These are phyloP conservation scores for Machimus atricapillus DNA, from an alignment of 2,888 invertebrate species.

Conservation along the genomic window DNA sequence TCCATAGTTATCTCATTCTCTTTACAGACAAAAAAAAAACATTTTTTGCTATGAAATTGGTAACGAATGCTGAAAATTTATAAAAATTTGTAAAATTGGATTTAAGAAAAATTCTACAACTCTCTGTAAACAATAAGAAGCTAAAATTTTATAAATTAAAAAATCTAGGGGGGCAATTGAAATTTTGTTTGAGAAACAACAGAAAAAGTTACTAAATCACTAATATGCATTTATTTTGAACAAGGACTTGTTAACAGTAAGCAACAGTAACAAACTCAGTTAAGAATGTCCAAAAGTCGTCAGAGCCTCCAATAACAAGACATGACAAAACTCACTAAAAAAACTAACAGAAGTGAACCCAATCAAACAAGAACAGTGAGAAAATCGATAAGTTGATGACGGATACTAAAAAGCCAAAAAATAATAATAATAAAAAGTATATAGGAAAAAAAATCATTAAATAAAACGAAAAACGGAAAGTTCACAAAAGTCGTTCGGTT, in stretches of 20 bases:
- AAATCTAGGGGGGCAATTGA: neutral
- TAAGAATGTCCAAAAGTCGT: slow-evolving; percentile 25
- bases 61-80: neutral
- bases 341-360: slow-evolving; percentile 30
- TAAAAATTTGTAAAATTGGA: neutral
- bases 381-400: neutral
- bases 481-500: neutral
- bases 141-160: slow-evolving; percentile 16
- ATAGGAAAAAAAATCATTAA: neutral
- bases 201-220: slow-evolving; percentile 13
- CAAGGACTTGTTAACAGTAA: slow-evolving; percentile 29
- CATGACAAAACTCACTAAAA: slow-evolving; percentile 36
- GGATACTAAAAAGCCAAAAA: slow-evolving; percentile 6
- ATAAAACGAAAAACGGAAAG: neutral
- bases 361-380: slow-evolving; percentile 28
- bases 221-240: slow-evolving; percentile 21
- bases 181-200: slow-evolving; percentile 8
- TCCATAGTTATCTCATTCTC: neutral
- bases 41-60: neutral
- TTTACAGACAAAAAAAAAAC: neutral
- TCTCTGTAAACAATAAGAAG: slow-evolving; percentile 1
- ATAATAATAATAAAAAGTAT: neutral
- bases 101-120: neutral
- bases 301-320: slow-evolving; percentile 35
- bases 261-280: slow-evolving; percentile 34